Percentiles rank a stretch among this genome's conserved stretches.
Evolutionary conservation across 2,113 vertebrate species (phyloP).

Genomic region (Ictalurus punctatus): DNA sequence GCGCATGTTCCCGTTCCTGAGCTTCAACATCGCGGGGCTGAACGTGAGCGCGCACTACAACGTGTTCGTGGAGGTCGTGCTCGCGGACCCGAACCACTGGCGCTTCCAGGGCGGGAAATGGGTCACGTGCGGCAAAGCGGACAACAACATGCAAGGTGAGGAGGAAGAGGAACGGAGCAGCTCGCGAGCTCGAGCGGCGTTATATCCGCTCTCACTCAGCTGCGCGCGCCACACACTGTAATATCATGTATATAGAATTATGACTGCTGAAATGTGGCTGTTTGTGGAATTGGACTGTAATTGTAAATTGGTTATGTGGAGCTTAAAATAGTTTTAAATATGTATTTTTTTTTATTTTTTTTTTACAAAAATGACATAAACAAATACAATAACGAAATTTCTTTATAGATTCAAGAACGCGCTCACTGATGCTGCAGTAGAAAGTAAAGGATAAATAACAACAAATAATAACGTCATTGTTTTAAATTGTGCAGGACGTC

Average conservation of each 20-base stretch:
- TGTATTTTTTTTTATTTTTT: too few relatives aligned
- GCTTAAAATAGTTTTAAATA: neutral
- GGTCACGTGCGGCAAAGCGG: conserved; percentile 98
- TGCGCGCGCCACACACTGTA: neutral
- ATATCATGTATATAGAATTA: too few relatives aligned
- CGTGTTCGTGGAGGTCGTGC: conserved; percentile 92
- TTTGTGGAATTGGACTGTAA: neutral
- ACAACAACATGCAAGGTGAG: conserved; percentile 98
- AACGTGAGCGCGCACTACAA: conserved; percentile 97
- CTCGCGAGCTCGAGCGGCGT: neutral
- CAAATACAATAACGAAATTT: neutral
- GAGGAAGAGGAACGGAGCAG: neutral
- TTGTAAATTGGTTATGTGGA: neutral
- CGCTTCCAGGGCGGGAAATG: conserved; percentile 98
- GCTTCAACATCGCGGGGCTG: conserved; percentile 97
- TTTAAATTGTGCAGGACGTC: too few relatives aligned
- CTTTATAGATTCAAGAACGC: neutral
- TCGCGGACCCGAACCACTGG: conserved; percentile 99
- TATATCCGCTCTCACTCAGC: neutral
- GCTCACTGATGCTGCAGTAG: neutral
- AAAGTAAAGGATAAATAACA: neutral
- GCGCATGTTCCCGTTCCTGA: conserved; percentile 98
- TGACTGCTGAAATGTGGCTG: neutral
- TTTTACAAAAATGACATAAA: neutral
- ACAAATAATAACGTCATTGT: neutral